Percentiles rank a stretch among this genome's conserved stretches.
These are phyloP conservation scores for Kobus ellipsiprymnus DNA, from an alignment of 2,113 vertebrate genomes.

Conservation along the genomic window DNA sequence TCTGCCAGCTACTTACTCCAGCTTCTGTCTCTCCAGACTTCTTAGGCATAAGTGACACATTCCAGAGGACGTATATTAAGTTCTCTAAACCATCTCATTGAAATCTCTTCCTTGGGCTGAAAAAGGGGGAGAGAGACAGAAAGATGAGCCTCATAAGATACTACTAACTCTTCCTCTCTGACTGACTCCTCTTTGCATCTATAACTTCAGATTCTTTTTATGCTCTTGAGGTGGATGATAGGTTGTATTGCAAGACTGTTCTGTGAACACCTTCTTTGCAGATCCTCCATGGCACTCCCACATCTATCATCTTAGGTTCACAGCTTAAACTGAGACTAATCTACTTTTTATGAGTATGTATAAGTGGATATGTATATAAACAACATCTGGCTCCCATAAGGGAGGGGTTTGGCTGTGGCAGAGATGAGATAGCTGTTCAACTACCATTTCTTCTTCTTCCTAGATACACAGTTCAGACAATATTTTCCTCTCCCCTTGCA, in stretches of 20 bases:
- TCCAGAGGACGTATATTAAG: background rate
- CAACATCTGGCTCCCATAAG: background rate
- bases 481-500: background rate
- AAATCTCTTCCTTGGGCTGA: background rate
- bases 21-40: background rate
- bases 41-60: background rate
- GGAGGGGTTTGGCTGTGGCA: background rate
- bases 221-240: background rate
- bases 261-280: background rate
- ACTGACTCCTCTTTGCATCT: background rate
- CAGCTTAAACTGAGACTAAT: background rate
- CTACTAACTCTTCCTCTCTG: background rate
- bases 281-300: background rate
- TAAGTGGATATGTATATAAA: background rate
- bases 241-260: background rate
- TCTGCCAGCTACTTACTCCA: background rate
- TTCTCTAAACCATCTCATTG: background rate
- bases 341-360: background rate
- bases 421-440: background rate
- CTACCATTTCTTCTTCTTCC: background rate
- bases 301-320: background rate
- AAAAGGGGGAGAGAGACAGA: background rate
- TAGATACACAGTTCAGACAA: background rate
- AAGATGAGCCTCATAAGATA: background rate
- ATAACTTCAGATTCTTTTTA: background rate